Evolutionary conservation across 1,140 invertebrate genomes (phyloP).

Genomic region (Marisa cornuarietis): DNA sequence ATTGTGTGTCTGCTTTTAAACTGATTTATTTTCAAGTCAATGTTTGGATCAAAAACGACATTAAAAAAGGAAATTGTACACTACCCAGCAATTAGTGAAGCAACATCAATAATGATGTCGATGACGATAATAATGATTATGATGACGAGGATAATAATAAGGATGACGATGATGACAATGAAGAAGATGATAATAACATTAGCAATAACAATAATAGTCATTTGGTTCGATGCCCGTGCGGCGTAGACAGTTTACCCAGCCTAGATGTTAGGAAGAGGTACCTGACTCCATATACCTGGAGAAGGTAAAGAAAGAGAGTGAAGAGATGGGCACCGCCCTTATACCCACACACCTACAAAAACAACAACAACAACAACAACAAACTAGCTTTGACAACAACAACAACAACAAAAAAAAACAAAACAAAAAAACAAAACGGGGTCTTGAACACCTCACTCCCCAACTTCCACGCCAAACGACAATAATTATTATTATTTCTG

Average conservation of each 20-base stretch:
- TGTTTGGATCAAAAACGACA: background rate
- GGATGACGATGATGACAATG: constrained; percentile 1
- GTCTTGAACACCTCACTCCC: background rate
- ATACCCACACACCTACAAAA: no score
- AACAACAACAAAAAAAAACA: no score
- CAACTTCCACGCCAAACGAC: background rate
- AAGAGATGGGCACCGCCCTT: no score
- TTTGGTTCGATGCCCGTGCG: no score
- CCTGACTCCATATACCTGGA: no score
- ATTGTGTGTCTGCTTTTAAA: background rate
- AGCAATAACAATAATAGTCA: no score
- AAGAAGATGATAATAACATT: constrained; percentile 5
- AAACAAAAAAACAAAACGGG: background rate
- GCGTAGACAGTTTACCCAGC: no score
- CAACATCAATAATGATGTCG: background rate
- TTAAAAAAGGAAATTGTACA: background rate
- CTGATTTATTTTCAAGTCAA: background rate
- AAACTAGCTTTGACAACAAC: no score
- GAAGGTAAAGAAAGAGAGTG: no score
- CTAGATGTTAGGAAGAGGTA: no score
- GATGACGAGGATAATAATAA: background rate
- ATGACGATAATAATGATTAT: background rate
- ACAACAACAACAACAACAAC: no score
- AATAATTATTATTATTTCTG: background rate
- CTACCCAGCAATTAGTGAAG: no score